Conservation (phyloP, 2,113 vertebrate genomes). For the Eurypyga helias region DNA sequence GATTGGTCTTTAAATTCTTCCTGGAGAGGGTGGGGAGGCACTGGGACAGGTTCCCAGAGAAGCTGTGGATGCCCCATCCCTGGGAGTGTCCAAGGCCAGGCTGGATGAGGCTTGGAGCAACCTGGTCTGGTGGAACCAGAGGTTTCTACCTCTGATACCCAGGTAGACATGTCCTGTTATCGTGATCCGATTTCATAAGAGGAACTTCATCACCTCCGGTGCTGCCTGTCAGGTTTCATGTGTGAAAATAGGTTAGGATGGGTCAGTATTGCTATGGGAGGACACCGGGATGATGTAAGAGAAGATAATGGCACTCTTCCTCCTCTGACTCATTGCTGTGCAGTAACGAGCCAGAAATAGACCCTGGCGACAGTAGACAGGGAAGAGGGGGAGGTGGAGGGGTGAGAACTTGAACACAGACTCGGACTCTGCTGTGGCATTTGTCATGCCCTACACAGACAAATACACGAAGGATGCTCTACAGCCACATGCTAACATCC, state of each 20-base stretch:
- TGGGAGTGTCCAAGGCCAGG: too few species aligned
- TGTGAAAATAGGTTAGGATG: slow-evolving; percentile 31
- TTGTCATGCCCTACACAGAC: background rate
- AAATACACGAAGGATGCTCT: background rate
- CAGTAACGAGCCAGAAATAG: slow-evolving; percentile 54
- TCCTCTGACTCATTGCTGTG: slow-evolving; percentile 61
- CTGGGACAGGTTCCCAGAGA: too few species aligned
- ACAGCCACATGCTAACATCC: background rate
- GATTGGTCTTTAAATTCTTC: too few species aligned
- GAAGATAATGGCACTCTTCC: slow-evolving; percentile 56
- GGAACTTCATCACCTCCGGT: slow-evolving; percentile 21
- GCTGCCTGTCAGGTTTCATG: background rate
- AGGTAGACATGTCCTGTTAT: background rate
- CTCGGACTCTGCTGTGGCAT: background rate
- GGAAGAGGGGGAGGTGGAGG: background rate
- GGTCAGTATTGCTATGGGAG: slow-evolving; percentile 46
- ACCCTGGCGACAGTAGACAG: slow-evolving; percentile 34
- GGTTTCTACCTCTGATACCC: background rate
- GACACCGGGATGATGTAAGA: slow-evolving; percentile 45
- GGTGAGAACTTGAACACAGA: background rate
- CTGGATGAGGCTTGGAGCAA: too few species aligned
- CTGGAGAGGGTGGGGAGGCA: too few species aligned
- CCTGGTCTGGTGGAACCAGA: too few species aligned
- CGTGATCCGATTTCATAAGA: background rate
- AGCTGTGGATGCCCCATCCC: too few species aligned